phyloP scores from a whole-genome alignment of 2,797 vertebrate species.

The Coracias cyanogaster region DNA sequence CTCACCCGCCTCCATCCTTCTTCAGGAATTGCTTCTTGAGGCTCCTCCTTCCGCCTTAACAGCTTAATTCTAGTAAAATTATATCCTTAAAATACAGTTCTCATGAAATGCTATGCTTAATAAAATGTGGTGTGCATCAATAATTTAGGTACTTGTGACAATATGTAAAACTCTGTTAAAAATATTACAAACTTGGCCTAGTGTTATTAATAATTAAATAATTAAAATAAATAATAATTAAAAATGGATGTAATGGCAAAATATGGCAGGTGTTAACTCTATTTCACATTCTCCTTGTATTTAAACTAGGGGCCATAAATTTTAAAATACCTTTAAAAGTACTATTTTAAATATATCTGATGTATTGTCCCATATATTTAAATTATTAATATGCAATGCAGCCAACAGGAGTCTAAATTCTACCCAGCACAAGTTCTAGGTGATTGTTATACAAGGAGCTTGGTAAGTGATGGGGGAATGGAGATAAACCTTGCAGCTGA shows the following conservation, averaged over 20 bases:
- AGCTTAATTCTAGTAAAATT: not conserved
- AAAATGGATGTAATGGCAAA: conserved; percentile 42
- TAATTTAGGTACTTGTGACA: conserved; percentile 48
- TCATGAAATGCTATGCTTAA: conserved; percentile 35
- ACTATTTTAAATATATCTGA: conserved; percentile 39
- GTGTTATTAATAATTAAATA: conserved; percentile 57
- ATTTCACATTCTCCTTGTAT: conserved; percentile 8
- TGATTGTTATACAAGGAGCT: not conserved
- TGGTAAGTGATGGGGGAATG: not conserved
- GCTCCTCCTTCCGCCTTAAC: not conserved
- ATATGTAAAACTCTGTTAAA: conserved; percentile 20
- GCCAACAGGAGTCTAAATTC: conserved; percentile 17
- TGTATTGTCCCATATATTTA: conserved; percentile 14
- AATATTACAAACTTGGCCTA: not conserved
- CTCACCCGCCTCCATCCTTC: not conserved
- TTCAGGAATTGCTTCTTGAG: not conserved
- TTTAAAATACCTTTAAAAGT: not conserved
- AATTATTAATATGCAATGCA: conserved; percentile 53
- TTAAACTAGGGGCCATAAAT: conserved; percentile 29
- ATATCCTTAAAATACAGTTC: not conserved
- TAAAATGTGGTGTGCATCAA: not conserved
- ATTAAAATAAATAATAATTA: too few species aligned
- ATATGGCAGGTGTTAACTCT: not conserved
- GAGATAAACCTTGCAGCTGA: not conserved
- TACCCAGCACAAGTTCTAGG: not conserved